A percentile compares a stretch with the other conserved stretches of the same genome.
phyloP scores from a whole-genome alignment of 2,888 invertebrate species.

The Cryptocheilus praepositus region DNA sequence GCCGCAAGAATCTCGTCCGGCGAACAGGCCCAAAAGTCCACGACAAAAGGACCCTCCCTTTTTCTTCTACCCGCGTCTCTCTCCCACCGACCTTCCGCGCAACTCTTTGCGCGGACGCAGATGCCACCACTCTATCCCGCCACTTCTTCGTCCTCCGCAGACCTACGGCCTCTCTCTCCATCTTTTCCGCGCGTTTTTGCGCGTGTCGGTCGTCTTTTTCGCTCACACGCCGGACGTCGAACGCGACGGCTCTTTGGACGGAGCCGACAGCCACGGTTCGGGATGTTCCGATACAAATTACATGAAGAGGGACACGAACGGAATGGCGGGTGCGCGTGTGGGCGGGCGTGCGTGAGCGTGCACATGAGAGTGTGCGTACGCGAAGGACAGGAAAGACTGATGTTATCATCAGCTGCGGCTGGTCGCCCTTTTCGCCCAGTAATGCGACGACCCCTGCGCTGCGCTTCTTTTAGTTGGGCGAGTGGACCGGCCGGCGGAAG shows the following conservation, averaged over 20 bases:
- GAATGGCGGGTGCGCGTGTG: background rate
- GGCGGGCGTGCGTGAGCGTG: background rate
- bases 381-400: conserved; percentile 10
- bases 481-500: too few relatives aligned
- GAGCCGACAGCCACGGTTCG: conserved; percentile 63
- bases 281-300: conserved; percentile 74
- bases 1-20: background rate
- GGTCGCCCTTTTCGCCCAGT: conserved; percentile 4
- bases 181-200: background rate
- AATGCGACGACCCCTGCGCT: background rate
- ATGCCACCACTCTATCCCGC: background rate
- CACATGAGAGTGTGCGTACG: background rate
- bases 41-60: background rate
- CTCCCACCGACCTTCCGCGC: background rate
- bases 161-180: conserved; percentile 2
- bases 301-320: conserved; percentile 66
- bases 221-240: conserved; percentile 42
- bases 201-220: conserved; percentile 1
- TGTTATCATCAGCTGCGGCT: conserved; percentile 5
- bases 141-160: background rate
- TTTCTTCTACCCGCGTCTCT: background rate
- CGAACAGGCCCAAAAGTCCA: background rate
- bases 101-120: too few relatives aligned
- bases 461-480: background rate
- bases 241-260: conserved; percentile 65